A percentile compares a stretch with the other conserved stretches of the same genome.
phyloP scores from a whole-genome alignment of 2,888 invertebrate species.

The Hanleya hanleyi region DNA sequence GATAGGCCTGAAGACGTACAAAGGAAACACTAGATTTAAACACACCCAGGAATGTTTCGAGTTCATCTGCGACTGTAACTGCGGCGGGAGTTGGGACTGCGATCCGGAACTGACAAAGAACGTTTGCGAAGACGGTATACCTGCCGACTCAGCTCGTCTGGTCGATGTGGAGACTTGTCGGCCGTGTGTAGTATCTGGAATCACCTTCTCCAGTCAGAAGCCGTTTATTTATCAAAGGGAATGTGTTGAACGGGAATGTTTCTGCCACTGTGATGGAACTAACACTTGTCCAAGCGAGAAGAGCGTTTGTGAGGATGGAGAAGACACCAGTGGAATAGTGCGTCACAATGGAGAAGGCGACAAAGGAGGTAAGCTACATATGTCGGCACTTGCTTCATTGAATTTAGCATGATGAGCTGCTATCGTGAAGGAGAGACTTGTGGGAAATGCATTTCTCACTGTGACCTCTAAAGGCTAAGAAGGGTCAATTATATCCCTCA shows the following conservation, averaged over 20 bases:
- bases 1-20: neutral
- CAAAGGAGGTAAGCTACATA: too few species aligned
- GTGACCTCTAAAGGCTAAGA: too few species aligned
- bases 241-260: neutral
- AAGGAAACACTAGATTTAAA: slow-evolving; percentile 3
- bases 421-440: too few species aligned
- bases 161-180: neutral
- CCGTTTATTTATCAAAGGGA: neutral
- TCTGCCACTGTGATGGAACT: slow-evolving; percentile 4
- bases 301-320: neutral
- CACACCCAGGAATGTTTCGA: slow-evolving; percentile 24
- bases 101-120: slow-evolving; percentile 40
- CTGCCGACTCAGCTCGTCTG: neutral
- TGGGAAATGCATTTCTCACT: too few species aligned
- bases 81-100: slow-evolving; percentile 56
- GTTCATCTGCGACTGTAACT: slow-evolving; percentile 57
- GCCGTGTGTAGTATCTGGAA: neutral
- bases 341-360: neutral
- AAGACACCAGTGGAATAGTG: neutral
- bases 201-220: neutral
- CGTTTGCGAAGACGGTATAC: slow-evolving; percentile 33
- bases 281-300: neutral
- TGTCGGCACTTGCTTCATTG: too few species aligned
- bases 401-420: too few species aligned
- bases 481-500: too few species aligned